Conservation (phyloP, 2,888 invertebrate species). For the Apodemia zela region DNA sequence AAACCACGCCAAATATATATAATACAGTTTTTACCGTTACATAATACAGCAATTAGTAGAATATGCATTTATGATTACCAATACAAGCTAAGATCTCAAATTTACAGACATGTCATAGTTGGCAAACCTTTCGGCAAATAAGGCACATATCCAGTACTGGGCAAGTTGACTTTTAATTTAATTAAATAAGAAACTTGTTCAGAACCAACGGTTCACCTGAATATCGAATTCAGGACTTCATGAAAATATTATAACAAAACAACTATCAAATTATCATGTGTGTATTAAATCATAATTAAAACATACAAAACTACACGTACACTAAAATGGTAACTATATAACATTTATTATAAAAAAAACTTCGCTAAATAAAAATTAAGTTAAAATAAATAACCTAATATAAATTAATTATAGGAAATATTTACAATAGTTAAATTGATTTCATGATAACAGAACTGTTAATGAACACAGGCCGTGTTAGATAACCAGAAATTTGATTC, state of each 20-base stretch:
- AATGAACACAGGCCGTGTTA: not conserved
- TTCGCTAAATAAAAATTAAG: slow-evolving; percentile 25
- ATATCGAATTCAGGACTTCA: no score
- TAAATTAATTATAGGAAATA: slow-evolving; percentile 50
- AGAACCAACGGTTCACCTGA: no score
- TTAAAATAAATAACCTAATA: slow-evolving; percentile 41
- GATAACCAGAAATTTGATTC: not conserved
- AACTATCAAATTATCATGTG: slow-evolving; percentile 27
- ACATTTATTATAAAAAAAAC: slow-evolving; percentile 26
- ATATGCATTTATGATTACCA: no score
- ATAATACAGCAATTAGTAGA: no score
- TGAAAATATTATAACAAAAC: not conserved
- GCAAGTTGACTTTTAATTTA: no score
- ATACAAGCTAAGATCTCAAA: no score
- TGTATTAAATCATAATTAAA: slow-evolving; percentile 29
- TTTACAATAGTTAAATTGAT: slow-evolving; percentile 51
- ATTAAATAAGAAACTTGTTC: no score
- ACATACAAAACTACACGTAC: slow-evolving; percentile 26
- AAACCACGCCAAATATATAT: no score
- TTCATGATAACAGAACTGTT: not conserved
- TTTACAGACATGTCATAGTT: no score
- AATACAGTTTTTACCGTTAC: no score
- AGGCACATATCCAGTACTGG: no score
- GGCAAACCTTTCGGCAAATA: no score
- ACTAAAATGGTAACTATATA: slow-evolving; percentile 49